Conservation (phyloP, 2,888 invertebrate genomes). For the Camptogramma bilineatum region DNA sequence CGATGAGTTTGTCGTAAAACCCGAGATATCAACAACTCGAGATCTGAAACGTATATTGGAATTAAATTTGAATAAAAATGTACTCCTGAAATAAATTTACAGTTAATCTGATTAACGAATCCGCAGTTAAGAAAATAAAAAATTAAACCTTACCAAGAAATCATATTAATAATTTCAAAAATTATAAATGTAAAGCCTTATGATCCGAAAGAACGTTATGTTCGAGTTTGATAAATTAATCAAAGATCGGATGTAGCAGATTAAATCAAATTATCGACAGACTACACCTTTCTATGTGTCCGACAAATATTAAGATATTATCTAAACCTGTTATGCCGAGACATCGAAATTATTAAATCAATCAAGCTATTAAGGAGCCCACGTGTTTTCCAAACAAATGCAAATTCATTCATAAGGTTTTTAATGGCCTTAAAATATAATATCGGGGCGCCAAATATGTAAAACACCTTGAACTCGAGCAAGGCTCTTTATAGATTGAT, state of each 20-base stretch:
- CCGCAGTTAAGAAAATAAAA: constrained; percentile 11
- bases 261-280: constrained; percentile 39
- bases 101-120: constrained; percentile 19
- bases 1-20: constrained; percentile 34
- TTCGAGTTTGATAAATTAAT: constrained; percentile 30
- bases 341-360: constrained; percentile 39
- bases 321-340: constrained; percentile 37
- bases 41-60: constrained; percentile 30
- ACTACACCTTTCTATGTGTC: constrained; percentile 33
- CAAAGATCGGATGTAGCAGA: constrained; percentile 34
- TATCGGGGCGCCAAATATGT: constrained; percentile 18
- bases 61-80: constrained; percentile 29
- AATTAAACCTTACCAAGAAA: background rate
- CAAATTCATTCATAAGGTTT: constrained; percentile 33
- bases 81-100: constrained; percentile 14
- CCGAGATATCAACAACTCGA: constrained; percentile 13
- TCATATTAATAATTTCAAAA: constrained; percentile 3
- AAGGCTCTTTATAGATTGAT: background rate
- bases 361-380: constrained; percentile 39
- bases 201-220: constrained; percentile 6
- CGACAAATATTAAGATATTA: constrained; percentile 36
- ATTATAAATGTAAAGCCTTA: constrained; percentile 7
- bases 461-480: constrained; percentile 20
- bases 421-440: constrained; percentile 14
- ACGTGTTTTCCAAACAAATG: constrained; percentile 29